Evolutionary conservation across 2,888 invertebrate species (phyloP), one percentile per base, ranked within the genome.

Genomic region (Anticlea derivata): DNA sequence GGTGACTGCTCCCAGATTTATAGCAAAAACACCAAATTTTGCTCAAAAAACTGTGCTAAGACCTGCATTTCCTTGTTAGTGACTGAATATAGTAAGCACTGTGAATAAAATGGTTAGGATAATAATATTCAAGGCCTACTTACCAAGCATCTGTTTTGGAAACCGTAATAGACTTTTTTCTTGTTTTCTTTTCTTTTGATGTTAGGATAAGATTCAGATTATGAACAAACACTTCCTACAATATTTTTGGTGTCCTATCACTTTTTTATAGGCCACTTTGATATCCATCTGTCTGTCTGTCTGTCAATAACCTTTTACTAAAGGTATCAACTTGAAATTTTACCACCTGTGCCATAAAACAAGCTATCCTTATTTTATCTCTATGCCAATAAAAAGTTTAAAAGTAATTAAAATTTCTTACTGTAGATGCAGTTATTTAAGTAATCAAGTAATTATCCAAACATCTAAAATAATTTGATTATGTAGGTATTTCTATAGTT

Each of bases 111-210:
- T 58, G 53, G 37, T 50, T 37, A 59, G 41, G 58, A 61, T 59
- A 61, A 59, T 65, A 46, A 46, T 59, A 61, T 59, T 60, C 58
- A 64, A 74, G 68, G 63, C 70, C 66, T 68, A 70, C 58, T 63
- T 72, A 63, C 52, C 50, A 50, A 44, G 24, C 54, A 52, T 58
- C 57, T 58, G 48, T 47, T 30, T 48, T 39, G 54, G 38, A 47
- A 58, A 47, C 51, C 40, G 23, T 29, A 41, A 44, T 23, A 53
- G 49, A 58, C 40, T 11, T 51, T 44, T 58, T 50, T 40, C 8
- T 24, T 34, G 4, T 6, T 13, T n/a, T n/a, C 40, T 11, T 51
- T 44, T 58, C 50, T 40, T 7, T 24, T 34, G 4, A 7, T 13
- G 11, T 11, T 30, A n/a, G 11, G 8, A 17, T 8, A 26, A 12